Evolutionary conservation across 2,113 vertebrate genomes (phyloP).

Genomic region (Albula goreensis): DNA sequence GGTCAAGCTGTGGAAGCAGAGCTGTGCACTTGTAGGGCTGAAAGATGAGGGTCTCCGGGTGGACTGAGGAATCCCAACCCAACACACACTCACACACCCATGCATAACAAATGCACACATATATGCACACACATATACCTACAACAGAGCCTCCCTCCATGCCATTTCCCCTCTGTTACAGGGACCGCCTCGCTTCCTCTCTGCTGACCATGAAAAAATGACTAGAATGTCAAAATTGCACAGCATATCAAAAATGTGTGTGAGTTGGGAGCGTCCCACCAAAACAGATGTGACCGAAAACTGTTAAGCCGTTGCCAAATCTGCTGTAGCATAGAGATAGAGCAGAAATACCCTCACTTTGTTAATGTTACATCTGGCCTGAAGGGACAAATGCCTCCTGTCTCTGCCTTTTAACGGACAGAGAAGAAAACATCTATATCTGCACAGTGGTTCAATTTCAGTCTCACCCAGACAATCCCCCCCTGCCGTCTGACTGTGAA

Average conservation of each 20-base stretch:
- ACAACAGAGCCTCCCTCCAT: neutral
- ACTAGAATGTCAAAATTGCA: neutral
- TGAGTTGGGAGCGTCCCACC: too few relatives aligned
- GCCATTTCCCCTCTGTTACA: neutral
- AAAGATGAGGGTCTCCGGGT: conserved; percentile 29
- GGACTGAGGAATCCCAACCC: neutral
- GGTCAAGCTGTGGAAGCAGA: conserved; percentile 77
- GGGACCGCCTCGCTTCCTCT: neutral
- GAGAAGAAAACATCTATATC: neutral
- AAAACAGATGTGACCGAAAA: neutral
- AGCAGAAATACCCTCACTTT: neutral
- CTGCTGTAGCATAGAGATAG: neutral
- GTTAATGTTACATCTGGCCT: neutral
- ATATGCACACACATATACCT: neutral
- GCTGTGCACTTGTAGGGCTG: conserved; percentile 76
- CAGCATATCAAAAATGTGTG: neutral
- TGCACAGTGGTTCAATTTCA: neutral
- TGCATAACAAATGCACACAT: neutral
- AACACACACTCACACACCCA: conserved; percentile 7
- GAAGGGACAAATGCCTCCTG: neutral
- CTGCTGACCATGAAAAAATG: neutral
- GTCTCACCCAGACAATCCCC: neutral
- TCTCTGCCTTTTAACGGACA: neutral
- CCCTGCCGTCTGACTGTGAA: conserved; percentile 39
- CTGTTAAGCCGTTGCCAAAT: neutral